Evolutionary conservation across 2,113 vertebrate genomes (phyloP).

Genomic region (Thalassarche chlororhynchos): DNA sequence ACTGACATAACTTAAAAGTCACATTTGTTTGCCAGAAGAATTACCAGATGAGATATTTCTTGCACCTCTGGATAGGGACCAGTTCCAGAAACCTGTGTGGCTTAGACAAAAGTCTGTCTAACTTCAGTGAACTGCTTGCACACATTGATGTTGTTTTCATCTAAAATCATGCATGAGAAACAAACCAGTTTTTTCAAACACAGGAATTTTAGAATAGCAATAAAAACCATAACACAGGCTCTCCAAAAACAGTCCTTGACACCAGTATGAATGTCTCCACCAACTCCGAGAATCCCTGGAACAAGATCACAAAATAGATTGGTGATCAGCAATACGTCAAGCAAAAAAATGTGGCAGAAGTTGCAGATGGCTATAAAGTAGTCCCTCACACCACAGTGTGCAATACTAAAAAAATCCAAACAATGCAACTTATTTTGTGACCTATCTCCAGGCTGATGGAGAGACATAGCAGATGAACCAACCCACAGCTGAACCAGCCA

Average conservation of each 20-base stretch:
- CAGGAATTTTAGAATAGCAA: not conserved
- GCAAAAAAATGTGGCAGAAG: not conserved
- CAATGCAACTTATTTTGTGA: not conserved
- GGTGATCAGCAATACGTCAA: not conserved
- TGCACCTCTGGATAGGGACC: not conserved
- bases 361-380: not conserved
- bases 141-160: fast-evolving
- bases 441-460: not conserved
- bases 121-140: not conserved
- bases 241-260: not conserved
- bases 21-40: not conserved
- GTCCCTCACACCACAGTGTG: not conserved
- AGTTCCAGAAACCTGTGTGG: not conserved
- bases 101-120: not conserved
- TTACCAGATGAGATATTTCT: not conserved
- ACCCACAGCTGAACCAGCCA: not conserved
- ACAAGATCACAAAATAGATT: not conserved
- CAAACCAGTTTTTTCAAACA: not conserved
- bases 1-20: not conserved
- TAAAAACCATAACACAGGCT: not conserved
- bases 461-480: not conserved
- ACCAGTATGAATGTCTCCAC: not conserved
- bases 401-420: not conserved
- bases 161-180: not conserved
- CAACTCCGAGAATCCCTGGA: not conserved